Percentiles rank a stretch among this genome's conserved stretches.
These are phyloP conservation scores for Papilio protenor DNA, from an alignment of 2,888 invertebrate species.

Conservation along the genomic window DNA sequence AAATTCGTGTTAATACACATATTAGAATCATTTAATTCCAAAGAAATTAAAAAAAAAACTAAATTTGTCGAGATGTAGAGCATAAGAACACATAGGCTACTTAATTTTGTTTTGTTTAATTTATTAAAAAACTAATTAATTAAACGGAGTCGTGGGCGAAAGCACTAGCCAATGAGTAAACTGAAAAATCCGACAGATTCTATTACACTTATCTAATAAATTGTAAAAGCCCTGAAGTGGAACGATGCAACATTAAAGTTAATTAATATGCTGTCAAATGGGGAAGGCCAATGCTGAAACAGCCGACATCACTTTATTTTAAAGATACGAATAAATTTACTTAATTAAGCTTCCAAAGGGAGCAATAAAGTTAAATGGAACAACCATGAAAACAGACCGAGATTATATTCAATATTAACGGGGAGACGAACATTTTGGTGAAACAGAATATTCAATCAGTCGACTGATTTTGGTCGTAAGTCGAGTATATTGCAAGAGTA, in stretches of 20 bases:
- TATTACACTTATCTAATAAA: slow-evolving; percentile 5
- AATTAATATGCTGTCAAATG: slow-evolving; percentile 43
- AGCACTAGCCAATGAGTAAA: background rate
- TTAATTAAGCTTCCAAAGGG: slow-evolving; percentile 38
- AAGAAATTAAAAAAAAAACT: no score
- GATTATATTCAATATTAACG: slow-evolving; percentile 23
- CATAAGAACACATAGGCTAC: no score
- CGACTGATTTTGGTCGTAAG: background rate
- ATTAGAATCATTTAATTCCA: background rate
- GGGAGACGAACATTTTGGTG: slow-evolving; percentile 1
- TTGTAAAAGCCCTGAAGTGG: slow-evolving; percentile 30
- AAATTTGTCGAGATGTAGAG: no score
- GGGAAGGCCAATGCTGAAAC: slow-evolving; percentile 35
- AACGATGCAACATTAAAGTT: slow-evolving; percentile 30
- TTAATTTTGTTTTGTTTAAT: no score
- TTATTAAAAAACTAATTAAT: no score
- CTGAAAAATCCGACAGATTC: background rate
- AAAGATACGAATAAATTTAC: slow-evolving; percentile 42
- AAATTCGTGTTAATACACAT: background rate
- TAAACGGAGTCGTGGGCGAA: no score
- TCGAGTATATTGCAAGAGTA: background rate
- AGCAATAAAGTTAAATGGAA: slow-evolving; percentile 39
- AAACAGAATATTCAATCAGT: background rate
- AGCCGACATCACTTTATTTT: slow-evolving; percentile 41
- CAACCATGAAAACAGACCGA: slow-evolving; percentile 19